These are phyloP conservation scores for Melanargia galathea DNA, from an alignment of 2,888 invertebrate genomes.

Conservation along the genomic window DNA sequence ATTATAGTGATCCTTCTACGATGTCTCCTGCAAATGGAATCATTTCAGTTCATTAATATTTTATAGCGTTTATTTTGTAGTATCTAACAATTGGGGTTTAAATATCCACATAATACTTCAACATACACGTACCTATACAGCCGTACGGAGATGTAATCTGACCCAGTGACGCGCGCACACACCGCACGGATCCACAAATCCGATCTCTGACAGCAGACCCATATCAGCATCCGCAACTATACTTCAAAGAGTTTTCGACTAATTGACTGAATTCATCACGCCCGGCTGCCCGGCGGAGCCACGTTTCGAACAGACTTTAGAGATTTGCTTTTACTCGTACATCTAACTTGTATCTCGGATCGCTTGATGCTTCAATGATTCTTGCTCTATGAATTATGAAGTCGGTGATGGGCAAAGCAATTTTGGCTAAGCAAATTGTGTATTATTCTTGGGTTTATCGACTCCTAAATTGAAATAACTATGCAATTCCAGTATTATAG, in stretches of 20 bases:
- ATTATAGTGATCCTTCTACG: no score
- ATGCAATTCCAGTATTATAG: no score
- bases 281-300: conserved; percentile 33
- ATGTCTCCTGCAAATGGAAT: no score
- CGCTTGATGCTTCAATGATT: conserved; percentile 39
- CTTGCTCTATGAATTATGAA: conserved; percentile 30
- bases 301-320: conserved; percentile 34
- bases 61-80: no score
- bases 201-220: conserved; percentile 41
- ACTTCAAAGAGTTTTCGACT: conserved; percentile 46
- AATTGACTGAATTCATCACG: conserved; percentile 46
- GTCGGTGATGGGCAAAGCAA: conserved; percentile 6
- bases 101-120: no score
- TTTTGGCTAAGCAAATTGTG: conserved; percentile 21
- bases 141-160: conserved; percentile 19
- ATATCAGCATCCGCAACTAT: conserved; percentile 47
- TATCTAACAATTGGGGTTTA: no score
- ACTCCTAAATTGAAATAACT: no score
- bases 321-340: conserved; percentile 32
- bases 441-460: neutral
- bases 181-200: conserved; percentile 30
- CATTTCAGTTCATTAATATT: no score
- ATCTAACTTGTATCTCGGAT: conserved; percentile 31
- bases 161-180: conserved; percentile 31
- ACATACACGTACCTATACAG: neutral